Percentiles rank a stretch among this genome's conserved stretches.
phyloP scores from a whole-genome alignment of 2,888 invertebrate genomes.

The Steinernema hermaphroditum region DNA sequence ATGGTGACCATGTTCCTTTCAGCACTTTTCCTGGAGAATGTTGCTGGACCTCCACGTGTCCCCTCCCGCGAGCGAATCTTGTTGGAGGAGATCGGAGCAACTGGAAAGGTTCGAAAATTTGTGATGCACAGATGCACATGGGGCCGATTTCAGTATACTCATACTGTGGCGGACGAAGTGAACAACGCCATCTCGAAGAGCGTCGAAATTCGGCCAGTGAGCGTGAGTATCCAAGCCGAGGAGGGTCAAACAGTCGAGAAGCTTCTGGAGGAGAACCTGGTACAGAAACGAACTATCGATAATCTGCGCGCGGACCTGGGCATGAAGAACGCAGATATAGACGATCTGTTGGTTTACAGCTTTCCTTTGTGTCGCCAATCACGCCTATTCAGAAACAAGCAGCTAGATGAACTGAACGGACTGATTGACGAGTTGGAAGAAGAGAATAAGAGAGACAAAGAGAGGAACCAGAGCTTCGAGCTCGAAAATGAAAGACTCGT shows the following conservation, averaged over 20 bases:
- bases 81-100: background rate
- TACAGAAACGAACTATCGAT: background rate
- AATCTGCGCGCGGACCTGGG: background rate
- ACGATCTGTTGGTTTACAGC: background rate
- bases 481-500: background rate
- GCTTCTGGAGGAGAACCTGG: background rate
- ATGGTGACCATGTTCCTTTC: too few species aligned
- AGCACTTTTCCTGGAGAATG: background rate
- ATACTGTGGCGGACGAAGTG: background rate
- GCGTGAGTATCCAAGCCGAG: background rate
- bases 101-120: too few species aligned
- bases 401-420: background rate
- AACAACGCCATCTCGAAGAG: background rate
- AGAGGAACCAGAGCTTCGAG: background rate
- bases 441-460: background rate
- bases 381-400: background rate
- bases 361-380: background rate
- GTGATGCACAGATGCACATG: background rate
- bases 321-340: background rate
- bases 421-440: background rate
- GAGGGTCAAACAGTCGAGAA: background rate
- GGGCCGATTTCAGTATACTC: background rate
- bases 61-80: background rate
- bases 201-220: background rate
- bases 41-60: background rate